phyloP scores from a whole-genome alignment of 2,888 invertebrate species.

The Lithodes maja region DNA sequence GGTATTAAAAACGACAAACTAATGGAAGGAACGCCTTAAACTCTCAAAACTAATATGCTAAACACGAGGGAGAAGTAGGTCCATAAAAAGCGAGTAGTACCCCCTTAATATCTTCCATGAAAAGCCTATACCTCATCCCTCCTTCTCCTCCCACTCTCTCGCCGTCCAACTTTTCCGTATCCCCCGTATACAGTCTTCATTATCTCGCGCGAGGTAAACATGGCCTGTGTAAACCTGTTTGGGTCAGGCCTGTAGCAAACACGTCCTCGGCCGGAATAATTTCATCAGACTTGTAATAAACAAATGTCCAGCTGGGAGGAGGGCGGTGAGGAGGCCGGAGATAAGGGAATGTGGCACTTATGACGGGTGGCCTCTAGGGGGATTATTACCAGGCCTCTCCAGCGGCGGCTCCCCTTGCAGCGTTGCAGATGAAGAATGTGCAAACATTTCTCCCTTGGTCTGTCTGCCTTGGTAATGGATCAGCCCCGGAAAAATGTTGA shows the following conservation, averaged over 20 bases:
- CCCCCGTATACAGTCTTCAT: conserved; percentile 32
- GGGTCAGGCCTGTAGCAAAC: conserved; percentile 64
- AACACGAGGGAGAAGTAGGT: no score
- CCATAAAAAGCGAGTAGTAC: no score
- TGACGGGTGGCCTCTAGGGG: conserved; percentile 32
- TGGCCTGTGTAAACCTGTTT: conserved; percentile 59
- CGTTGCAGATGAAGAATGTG: conserved; percentile 65
- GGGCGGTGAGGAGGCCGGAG: conserved; percentile 27
- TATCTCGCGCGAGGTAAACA: conserved; percentile 50
- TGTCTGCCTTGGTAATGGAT: conserved; percentile 62
- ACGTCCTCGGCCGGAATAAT: conserved; percentile 59
- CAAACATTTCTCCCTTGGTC: conserved; percentile 63
- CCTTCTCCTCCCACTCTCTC: no score
- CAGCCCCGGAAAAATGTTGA: conserved; percentile 31
- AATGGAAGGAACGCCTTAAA: no score
- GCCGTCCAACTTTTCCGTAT: no score
- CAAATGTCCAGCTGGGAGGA: conserved; percentile 59
- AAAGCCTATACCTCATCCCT: no score
- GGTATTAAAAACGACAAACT: no score
- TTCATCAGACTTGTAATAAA: conserved; percentile 65
- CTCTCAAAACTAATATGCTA: no score
- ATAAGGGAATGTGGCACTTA: conserved; percentile 53
- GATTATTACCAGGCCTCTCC: conserved; percentile 32
- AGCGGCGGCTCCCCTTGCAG: conserved; percentile 45
- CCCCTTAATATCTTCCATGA: no score